phyloP scores from a whole-genome alignment of 2,113 vertebrate genomes.

The Alces alces region DNA sequence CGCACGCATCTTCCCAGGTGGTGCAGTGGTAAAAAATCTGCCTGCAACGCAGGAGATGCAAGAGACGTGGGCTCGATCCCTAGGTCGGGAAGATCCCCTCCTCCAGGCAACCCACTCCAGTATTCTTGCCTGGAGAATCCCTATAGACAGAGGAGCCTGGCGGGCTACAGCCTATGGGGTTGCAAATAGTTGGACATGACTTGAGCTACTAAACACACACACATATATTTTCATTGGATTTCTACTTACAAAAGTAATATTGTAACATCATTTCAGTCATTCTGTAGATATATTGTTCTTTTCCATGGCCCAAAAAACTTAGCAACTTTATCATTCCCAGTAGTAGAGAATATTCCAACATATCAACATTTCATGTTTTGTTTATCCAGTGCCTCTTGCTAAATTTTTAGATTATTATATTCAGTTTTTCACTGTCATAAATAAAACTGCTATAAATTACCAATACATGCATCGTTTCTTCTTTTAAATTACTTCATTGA shows the following conservation, averaged over 20 bases:
- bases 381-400: not conserved
- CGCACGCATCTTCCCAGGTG: not conserved
- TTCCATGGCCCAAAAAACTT: not conserved
- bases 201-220: not conserved
- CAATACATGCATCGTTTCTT: not conserved
- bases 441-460: conserved; percentile 48
- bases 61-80: not conserved
- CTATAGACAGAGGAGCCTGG: not conserved
- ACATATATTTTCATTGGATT: not conserved
- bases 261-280: not conserved
- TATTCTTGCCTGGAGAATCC: not conserved
- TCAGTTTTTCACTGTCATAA: not conserved
- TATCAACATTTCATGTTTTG: not conserved
- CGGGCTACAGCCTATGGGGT: not conserved
- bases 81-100: not conserved
- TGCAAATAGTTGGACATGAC: fast-evolving
- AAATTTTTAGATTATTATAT: not conserved
- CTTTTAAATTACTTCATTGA: conserved; percentile 55
- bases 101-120: not conserved
- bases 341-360: not conserved
- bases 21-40: not conserved
- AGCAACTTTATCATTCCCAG: not conserved
- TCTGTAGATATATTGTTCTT: not conserved
- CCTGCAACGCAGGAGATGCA: not conserved
- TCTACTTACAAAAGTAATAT: not conserved